Percentiles rank a stretch among this genome's conserved stretches.
phyloP scores from a whole-genome alignment of 2,888 invertebrate genomes.

The Galeruca laticollis region DNA sequence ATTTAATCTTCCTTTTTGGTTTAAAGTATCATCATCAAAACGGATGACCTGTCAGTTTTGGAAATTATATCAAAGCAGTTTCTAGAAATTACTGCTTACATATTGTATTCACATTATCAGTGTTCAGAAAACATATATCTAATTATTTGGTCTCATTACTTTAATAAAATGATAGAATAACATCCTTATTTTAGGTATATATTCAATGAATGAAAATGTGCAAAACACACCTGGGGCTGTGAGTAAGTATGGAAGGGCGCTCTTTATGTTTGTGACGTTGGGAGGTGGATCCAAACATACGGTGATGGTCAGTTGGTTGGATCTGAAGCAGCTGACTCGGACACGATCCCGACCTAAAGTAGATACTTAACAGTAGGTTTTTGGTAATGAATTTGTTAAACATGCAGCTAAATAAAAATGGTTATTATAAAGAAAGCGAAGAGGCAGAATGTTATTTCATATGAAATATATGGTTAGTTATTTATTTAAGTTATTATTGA shows the following conservation, averaged over 20 bases:
- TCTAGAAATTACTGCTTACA: too few relatives aligned
- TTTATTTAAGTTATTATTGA: too few relatives aligned
- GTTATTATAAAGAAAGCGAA: background rate
- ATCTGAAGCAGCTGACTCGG: constrained; percentile 89
- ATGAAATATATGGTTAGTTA: background rate
- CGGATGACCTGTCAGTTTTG: too few relatives aligned
- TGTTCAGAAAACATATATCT: too few relatives aligned
- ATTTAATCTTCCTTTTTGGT: too few relatives aligned
- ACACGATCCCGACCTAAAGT: constrained; percentile 88
- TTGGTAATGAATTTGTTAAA: constrained; percentile 48
- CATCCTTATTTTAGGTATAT: background rate
- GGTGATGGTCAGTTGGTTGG: constrained; percentile 71
- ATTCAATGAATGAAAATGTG: constrained; percentile 16
- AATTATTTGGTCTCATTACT: too few relatives aligned
- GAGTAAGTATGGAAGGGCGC: constrained; percentile 68
- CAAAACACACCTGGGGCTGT: constrained; percentile 54
- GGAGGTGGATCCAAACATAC: constrained; percentile 68
- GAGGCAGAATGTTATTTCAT: background rate
- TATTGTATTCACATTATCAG: too few relatives aligned
- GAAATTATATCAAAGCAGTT: too few relatives aligned
- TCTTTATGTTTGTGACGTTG: constrained; percentile 77
- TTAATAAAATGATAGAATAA: background rate
- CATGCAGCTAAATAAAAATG: constrained; percentile 8
- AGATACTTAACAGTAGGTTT: constrained; percentile 55
- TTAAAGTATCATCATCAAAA: too few relatives aligned